Evolutionary conservation across 2,888 invertebrate genomes (phyloP), one percentile per base, ranked within the genome.

Genomic region (Drosophila nr. perissopoda): DNA sequence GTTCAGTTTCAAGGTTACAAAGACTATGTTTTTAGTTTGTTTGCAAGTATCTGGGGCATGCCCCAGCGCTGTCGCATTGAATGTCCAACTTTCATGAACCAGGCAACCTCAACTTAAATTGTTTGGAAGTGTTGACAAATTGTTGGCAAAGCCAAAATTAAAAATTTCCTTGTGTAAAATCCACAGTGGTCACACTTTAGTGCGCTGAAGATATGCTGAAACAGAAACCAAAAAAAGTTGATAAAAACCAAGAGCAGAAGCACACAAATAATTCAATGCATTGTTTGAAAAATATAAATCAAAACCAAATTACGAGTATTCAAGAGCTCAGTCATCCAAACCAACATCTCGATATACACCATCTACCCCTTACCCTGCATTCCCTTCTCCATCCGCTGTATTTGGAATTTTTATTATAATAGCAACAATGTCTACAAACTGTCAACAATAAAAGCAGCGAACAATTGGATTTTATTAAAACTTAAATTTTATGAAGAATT

Each of bases 401-500:
- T 25, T 40, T 38, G 58, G 54, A 57, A 73, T 13, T 82, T 82
- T 84, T 65, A 34, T 46, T 75, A 74, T 69, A 69, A 76, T 51
- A 73, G 61, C 53, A 73, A 56, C 59, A 71, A 69, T 64, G 64
- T 53, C 52, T 51, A 48, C 40, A 56, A 16, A 46, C 21, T 7
- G 46, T 29, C 36, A 65, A 67, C 29, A 79, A 63, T 25, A 80
- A 49, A 16, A 60, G 11, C 27, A 63, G 52, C 51, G 56, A 63
- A 72, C 70, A 78, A 87, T 84, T 88, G 78, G 49, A 64, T 75
- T 71, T 83, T 81, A 88, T 70, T 86, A 69, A 64, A 64, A 72
- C 56, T 72, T 29, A 72, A 82, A 88, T 82, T 74, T 70, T 71
- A 79, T 88, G 76, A 87, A 82, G 71, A 82, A 82, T 71, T 87